Percentiles rank a stretch among this genome's conserved stretches.
Evolutionary conservation across 2,888 invertebrate genomes (phyloP).

Genomic region (Pyrgus malvae): DNA sequence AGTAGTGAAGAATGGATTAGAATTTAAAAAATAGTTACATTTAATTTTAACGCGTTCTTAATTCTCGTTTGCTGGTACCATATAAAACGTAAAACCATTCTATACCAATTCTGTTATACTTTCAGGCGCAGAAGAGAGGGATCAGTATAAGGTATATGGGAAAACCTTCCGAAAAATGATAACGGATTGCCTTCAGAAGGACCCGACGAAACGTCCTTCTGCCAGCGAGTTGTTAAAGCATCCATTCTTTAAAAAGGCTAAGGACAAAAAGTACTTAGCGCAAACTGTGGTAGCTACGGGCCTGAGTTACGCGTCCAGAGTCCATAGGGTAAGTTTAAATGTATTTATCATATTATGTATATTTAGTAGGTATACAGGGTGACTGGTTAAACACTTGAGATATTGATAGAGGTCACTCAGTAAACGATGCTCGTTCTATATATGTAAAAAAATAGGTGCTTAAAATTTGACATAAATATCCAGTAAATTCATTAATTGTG

Average conservation of each 20-base stretch:
- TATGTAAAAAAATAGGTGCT: no score
- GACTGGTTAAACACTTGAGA: no score
- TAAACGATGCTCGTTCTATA: no score
- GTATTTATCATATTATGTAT: background rate
- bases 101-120: no score
- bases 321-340: constrained; percentile 87
- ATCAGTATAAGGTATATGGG: constrained; percentile 98
- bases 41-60: no score
- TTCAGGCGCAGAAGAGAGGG: constrained; percentile 93
- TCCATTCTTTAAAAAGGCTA: constrained; percentile 98
- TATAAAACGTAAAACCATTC: no score
- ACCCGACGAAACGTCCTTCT: constrained; percentile 95
- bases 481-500: no score
- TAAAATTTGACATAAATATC: no score
- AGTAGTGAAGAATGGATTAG: no score
- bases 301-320: constrained; percentile 93
- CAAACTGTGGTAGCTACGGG: constrained; percentile 93
- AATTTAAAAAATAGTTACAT: no score
- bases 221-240: constrained; percentile 98
- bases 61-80: no score
- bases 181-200: constrained; percentile 97
- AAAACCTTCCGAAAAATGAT: constrained; percentile 99
- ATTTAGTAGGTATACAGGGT: background rate
- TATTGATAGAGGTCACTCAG: no score
- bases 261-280: constrained; percentile 93